A percentile compares a stretch with the other conserved stretches of the same genome.
Conservation (phyloP, 1,140 invertebrate species). For the Drosophila paulistorum region DNA sequence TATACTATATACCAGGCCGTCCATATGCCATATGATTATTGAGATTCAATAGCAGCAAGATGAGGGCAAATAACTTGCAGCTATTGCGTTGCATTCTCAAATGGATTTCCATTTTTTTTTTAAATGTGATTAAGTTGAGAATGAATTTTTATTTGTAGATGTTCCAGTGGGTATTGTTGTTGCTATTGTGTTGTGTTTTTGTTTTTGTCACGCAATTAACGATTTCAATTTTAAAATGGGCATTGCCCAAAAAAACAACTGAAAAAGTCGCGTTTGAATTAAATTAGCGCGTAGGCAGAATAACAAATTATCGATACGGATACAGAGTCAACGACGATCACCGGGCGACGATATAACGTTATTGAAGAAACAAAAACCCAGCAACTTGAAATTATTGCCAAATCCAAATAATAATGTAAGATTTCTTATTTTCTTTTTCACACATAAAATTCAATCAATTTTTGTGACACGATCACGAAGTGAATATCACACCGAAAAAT, state of each 20-base stretch:
- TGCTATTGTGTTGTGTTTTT: conserved; percentile 15
- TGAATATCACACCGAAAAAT: conserved; percentile 19
- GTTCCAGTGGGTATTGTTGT: conserved; percentile 22
- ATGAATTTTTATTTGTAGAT: conserved; percentile 15
- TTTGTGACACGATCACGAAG: conserved; percentile 75
- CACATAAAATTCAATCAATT: conserved; percentile 66
- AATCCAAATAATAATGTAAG: conserved; percentile 76
- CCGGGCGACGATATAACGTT: conserved; percentile 23
- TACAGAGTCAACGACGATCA: conserved; percentile 21
- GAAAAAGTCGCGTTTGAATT: conserved; percentile 44
- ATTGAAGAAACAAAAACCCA: conserved; percentile 47
- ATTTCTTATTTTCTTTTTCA: conserved; percentile 54
- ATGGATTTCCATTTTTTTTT: conserved; percentile 55
- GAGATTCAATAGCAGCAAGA: conserved; percentile 54
- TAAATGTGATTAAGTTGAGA: conserved; percentile 26
- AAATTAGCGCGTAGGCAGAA: conserved; percentile 70
- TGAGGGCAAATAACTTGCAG: conserved; percentile 36
- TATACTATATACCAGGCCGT: conserved; percentile 69
- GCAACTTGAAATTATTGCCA: conserved; percentile 54
- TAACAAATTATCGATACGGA: conserved; percentile 44
- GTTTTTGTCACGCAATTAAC: conserved; percentile 68
- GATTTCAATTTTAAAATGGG: conserved; percentile 73
- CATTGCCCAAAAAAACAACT: conserved; percentile 62
- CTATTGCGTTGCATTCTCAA: conserved; percentile 37
- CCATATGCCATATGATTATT: conserved; percentile 47